Evolutionary conservation across 2,888 invertebrate genomes (phyloP).

Genomic region (Drosophila quasianomalipes): DNA sequence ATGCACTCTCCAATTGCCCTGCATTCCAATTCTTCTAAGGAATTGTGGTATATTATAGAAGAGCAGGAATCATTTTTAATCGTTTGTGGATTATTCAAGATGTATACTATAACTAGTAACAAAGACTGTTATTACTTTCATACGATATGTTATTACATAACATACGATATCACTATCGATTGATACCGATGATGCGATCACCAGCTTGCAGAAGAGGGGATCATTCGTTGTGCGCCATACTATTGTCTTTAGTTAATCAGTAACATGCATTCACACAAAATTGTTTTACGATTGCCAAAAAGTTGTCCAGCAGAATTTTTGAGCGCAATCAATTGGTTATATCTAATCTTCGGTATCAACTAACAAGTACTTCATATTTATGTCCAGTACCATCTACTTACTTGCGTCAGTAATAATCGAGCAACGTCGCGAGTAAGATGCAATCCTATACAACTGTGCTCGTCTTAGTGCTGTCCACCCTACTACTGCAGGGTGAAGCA

Average conservation of each 20-base stretch:
- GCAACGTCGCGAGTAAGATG: slow-evolving; percentile 54
- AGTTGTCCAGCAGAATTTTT: slow-evolving; percentile 29
- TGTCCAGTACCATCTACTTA: slow-evolving; percentile 16
- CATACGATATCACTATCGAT: not conserved
- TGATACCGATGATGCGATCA: not conserved
- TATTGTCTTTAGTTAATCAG: not conserved
- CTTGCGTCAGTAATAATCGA: slow-evolving; percentile 38
- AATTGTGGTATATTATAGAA: not conserved
- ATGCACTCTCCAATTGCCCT: not conserved
- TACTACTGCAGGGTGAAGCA: slow-evolving; percentile 20
- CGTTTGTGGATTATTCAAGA: not conserved
- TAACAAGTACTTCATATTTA: slow-evolving; percentile 42
- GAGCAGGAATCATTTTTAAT: not conserved
- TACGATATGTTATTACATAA: not conserved
- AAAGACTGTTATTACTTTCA: not conserved
- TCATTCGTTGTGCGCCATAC: not conserved
- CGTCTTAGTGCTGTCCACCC: slow-evolving; percentile 40
- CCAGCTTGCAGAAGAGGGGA: not conserved
- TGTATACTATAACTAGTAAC: not conserved
- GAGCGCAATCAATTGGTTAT: slow-evolving; percentile 41
- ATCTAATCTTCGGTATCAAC: slow-evolving; percentile 44
- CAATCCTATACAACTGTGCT: slow-evolving; percentile 23
- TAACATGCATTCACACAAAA: not conserved
- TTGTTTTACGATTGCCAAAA: not conserved
- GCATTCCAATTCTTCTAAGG: not conserved